A percentile compares a stretch with the other conserved stretches of the same genome.
phyloP scores from a whole-genome alignment of 1,140 invertebrate genomes.

The Aphaenogaster floridana region DNA sequence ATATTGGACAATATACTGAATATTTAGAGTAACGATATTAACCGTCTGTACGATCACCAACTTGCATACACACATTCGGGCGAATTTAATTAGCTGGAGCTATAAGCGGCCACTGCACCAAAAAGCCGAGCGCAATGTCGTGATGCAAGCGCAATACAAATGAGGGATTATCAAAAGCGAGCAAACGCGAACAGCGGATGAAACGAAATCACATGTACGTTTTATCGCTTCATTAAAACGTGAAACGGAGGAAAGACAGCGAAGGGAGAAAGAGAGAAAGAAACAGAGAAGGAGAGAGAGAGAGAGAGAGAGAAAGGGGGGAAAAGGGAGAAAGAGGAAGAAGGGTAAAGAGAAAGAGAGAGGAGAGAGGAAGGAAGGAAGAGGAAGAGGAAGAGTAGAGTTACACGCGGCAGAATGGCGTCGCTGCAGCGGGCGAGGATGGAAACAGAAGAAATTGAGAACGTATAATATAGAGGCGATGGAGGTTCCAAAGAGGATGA shows the following conservation, averaged over 20 bases:
- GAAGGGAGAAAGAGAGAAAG: conserved; percentile 38
- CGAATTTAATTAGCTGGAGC: conserved; percentile 39
- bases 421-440: background rate
- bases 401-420: conserved; percentile 21
- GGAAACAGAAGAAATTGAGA: conserved; percentile 44
- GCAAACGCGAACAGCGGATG: conserved; percentile 5
- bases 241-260: conserved; percentile 3
- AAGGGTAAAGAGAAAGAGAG: background rate
- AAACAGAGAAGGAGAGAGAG: background rate
- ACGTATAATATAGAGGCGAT: conserved; percentile 36
- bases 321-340: background rate
- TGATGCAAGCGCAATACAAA: conserved; percentile 45
- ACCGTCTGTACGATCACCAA: background rate
- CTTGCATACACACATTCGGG: conserved; percentile 10
- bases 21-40: conserved; percentile 38
- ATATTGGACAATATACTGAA: conserved; percentile 1
- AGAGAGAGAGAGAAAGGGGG: conserved; percentile 44
- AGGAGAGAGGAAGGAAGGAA: background rate
- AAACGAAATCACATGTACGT: conserved; percentile 28
- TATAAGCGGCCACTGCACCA: conserved; percentile 26
- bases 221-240: conserved; percentile 60
- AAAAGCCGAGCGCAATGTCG: conserved; percentile 35
- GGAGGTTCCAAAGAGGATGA: conserved; percentile 37
- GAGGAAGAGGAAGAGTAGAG: conserved; percentile 18
- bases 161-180: conserved; percentile 56